Evolutionary conservation across 30 jellyfish, hydroid and myxozoan species (phyloP).

Genomic region (Rhopilema esculentum): DNA sequence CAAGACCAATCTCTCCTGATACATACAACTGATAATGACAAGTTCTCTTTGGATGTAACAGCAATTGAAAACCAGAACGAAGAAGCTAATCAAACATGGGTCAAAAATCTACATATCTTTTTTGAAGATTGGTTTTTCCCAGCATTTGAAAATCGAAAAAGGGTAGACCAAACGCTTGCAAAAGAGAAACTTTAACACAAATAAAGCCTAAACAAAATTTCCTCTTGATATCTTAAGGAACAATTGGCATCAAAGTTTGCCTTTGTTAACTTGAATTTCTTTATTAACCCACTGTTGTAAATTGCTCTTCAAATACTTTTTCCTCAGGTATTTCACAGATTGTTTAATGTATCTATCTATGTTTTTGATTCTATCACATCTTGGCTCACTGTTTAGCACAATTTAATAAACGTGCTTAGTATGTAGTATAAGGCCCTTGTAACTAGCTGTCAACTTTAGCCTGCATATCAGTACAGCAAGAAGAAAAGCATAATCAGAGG

Average conservation of each 20-base stretch:
- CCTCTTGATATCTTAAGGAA: too few relatives aligned
- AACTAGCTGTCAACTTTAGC: not conserved
- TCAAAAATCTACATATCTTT: constrained; percentile 47
- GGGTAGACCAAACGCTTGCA: constrained; percentile 5
- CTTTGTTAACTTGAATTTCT: too few relatives aligned
- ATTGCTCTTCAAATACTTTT: too few relatives aligned
- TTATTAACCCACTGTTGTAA: not conserved
- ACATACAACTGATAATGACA: not conserved
- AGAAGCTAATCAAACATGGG: constrained; percentile 67
- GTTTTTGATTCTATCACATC: too few relatives aligned
- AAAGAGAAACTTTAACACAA: not conserved
- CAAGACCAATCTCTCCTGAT: not conserved
- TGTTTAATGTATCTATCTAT: too few relatives aligned
- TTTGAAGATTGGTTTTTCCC: constrained; percentile 69
- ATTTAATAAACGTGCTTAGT: too few relatives aligned
- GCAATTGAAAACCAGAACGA: constrained; percentile 19
- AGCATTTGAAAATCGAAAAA: constrained; percentile 47
- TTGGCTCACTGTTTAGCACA: too few relatives aligned
- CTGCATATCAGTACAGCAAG: not conserved
- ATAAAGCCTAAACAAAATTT: too few relatives aligned
- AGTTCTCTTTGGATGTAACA: not conserved
- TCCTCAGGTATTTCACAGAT: too few relatives aligned
- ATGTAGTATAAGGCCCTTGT: not conserved
- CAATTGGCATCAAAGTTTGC: too few relatives aligned
- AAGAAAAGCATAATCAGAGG: too few relatives aligned